A percentile compares a stretch with the other conserved stretches of the same genome.
Evolutionary conservation across 2,797 vertebrate genomes (phyloP).

Genomic region (Acomys russatus): DNA sequence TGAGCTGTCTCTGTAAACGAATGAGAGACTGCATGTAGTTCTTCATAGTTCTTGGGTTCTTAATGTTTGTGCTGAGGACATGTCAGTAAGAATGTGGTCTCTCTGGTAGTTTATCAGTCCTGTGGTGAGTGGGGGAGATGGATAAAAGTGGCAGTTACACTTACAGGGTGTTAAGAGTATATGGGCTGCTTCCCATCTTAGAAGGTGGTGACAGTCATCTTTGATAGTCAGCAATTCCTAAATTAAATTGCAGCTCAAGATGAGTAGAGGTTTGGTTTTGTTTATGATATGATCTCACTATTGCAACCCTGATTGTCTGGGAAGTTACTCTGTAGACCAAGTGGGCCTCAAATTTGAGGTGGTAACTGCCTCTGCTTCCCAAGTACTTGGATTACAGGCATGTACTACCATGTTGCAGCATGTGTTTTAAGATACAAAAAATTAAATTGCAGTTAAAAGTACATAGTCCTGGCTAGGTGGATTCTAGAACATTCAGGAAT

Average conservation of each 20-base stretch:
- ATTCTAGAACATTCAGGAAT: not conserved
- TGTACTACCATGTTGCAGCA: not conserved
- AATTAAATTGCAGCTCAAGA: not conserved
- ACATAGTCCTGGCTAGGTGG: not conserved
- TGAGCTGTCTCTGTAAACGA: not conserved
- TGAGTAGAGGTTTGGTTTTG: not conserved
- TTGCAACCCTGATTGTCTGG: not conserved
- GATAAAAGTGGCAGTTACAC: not conserved
- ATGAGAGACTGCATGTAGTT: not conserved
- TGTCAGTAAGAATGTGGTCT: not conserved
- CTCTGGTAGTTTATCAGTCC: not conserved
- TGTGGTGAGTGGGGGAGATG: not conserved
- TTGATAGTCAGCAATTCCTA: not conserved
- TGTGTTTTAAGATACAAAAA: conserved; percentile 5
- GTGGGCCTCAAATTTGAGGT: not conserved
- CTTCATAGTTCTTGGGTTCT: not conserved
- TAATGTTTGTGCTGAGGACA: not conserved
- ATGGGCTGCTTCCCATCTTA: not conserved
- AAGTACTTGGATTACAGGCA: not conserved
- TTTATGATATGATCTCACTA: not conserved
- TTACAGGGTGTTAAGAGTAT: not conserved
- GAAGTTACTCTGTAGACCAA: not conserved
- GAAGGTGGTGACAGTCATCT: not conserved
- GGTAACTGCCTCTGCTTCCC: not conserved
- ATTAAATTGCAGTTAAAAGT: conserved; percentile 27